A percentile compares a stretch with the other conserved stretches of the same genome.
These are phyloP conservation scores for Sinhomidia bicolor DNA, from an alignment of 2,888 invertebrate species.

Conservation along the genomic window DNA sequence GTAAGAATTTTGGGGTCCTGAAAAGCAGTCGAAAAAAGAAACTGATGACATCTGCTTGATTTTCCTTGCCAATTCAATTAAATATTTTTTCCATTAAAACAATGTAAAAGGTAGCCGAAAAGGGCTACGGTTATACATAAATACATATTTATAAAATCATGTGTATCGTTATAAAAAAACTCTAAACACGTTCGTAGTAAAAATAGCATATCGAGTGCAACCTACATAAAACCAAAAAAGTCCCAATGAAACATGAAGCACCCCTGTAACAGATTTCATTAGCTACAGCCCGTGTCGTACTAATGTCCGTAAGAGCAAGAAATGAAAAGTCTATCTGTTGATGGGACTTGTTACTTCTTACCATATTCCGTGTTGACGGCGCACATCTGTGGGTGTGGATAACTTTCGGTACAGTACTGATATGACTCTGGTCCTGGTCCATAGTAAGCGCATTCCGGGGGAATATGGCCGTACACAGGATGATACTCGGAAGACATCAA, in stretches of 20 bases:
- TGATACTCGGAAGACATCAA: conserved; percentile 80
- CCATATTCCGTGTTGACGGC: conserved; percentile 89
- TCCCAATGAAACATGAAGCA: background rate
- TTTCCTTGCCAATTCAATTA: too few species aligned
- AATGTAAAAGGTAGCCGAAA: too few species aligned
- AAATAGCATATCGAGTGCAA: too few species aligned
- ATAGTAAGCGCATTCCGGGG: conserved; percentile 79
- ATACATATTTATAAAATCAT: too few species aligned
- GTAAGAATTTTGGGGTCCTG: too few species aligned
- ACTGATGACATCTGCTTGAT: too few species aligned
- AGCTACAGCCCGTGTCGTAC: background rate
- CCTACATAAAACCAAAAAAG: background rate
- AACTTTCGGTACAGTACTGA: conserved; percentile 78
- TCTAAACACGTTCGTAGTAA: too few species aligned
- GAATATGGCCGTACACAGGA: conserved; percentile 79
- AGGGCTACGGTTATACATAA: too few species aligned
- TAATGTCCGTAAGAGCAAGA: background rate
- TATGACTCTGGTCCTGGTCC: conserved; percentile 79
- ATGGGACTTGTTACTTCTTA: conserved; percentile 82
- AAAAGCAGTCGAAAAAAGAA: too few species aligned
- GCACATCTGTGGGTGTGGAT: conserved; percentile 85
- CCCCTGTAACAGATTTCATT: background rate
- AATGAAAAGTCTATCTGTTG: conserved; percentile 17
- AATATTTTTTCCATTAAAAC: too few species aligned
- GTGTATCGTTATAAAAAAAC: too few species aligned